Conservation (phyloP, 1,140 invertebrate genomes). For the Triops cancriformis region DNA sequence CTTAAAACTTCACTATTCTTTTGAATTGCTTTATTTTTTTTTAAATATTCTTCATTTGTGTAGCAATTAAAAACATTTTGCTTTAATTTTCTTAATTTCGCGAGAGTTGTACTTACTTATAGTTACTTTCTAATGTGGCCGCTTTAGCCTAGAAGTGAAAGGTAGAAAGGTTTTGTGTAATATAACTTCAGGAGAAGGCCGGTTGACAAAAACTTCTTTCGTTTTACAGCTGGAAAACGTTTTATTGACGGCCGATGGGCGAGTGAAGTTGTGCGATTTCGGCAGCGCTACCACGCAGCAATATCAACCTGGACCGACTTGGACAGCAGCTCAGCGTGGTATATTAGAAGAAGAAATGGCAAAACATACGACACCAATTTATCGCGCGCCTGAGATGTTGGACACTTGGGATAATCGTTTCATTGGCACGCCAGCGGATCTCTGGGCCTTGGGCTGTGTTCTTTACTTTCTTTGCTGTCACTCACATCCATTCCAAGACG, state of each 20-base stretch:
- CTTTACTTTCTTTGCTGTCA: conserved; percentile 83
- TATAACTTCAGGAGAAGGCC: neutral
- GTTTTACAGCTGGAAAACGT: conserved; percentile 55
- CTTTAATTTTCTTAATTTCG: conserved; percentile 24
- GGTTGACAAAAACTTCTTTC: neutral
- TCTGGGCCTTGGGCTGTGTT: conserved; percentile 96
- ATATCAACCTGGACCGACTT: conserved; percentile 72
- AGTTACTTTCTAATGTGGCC: no score
- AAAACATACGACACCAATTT: conserved; percentile 75
- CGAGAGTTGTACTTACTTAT: no score
- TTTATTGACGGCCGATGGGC: conserved; percentile 65
- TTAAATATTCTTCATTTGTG: no score
- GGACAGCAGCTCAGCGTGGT: conserved; percentile 84
- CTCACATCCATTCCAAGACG: conserved; percentile 93
- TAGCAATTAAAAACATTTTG: no score
- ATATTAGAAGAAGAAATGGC: conserved; percentile 88
- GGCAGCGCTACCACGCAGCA: conserved; percentile 77
- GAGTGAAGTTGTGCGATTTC: conserved; percentile 97
- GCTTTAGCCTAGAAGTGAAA: no score
- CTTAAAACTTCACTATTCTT: no score
- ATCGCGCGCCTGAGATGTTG: conserved; percentile 88
- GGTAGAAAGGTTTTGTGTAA: no score
- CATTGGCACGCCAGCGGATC: conserved; percentile 78
- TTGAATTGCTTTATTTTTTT: no score
- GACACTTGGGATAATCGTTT: conserved; percentile 95